Percentiles rank a stretch among this genome's conserved stretches.
phyloP scores from a whole-genome alignment of 1,140 invertebrate species.

The Ctenoplectra terminalis region DNA sequence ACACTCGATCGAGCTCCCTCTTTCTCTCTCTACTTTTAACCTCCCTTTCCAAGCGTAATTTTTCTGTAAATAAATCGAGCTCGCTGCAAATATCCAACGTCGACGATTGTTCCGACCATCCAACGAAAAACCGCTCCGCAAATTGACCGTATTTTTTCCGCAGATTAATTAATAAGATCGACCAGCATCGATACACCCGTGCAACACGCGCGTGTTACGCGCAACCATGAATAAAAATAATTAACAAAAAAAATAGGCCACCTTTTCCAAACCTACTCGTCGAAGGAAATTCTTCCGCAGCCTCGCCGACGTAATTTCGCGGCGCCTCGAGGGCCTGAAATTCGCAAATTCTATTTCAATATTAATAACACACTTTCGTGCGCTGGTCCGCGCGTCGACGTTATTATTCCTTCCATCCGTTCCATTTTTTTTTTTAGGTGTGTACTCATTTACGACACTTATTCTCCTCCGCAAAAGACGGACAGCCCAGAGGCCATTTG shows the following conservation, averaged over 20 bases:
- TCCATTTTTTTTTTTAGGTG: not conserved
- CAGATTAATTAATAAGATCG: constrained; percentile 15
- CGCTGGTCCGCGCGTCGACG: not conserved
- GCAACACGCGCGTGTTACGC: not conserved
- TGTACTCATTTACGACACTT: not conserved
- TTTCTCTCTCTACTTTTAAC: not conserved
- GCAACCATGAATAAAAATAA: not conserved
- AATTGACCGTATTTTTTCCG: not conserved
- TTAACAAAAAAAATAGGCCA: not conserved
- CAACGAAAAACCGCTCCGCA: not conserved
- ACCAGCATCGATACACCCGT: no score
- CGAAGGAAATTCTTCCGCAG: constrained; percentile 3
- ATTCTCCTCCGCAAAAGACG: no score
- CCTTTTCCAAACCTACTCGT: not conserved
- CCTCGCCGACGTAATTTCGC: not conserved
- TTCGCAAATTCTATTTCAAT: not conserved
- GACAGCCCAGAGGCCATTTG: not conserved
- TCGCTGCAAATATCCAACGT: not conserved
- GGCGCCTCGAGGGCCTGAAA: not conserved
- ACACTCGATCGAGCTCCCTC: not conserved
- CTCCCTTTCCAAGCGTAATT: not conserved
- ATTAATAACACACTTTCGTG: not conserved
- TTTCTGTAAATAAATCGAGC: constrained; percentile 16
- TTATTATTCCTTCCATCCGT: not conserved
- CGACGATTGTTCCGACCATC: not conserved